Evolutionary conservation across 1,140 invertebrate species (phyloP), one percentile per base, ranked within the genome.

Genomic region (Anthonomus grandis): DNA sequence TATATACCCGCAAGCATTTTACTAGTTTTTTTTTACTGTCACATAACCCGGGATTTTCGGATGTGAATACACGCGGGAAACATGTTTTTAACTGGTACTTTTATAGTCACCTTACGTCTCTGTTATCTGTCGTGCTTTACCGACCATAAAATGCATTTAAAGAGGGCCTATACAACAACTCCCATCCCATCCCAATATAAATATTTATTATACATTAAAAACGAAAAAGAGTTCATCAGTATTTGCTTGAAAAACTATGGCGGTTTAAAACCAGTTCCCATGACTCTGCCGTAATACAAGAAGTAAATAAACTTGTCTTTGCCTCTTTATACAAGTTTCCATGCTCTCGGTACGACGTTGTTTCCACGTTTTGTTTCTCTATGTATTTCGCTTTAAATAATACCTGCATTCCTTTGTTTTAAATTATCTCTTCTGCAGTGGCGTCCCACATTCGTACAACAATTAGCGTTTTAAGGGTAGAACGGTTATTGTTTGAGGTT

Each of bases 361-460:
- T 25, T n/a, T n/a, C n/a, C n/a, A 21, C 46, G 24, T 45, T 45
- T 45, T 48, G 46, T 48, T 31, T 48, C 27, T n/a, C n/a, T n/a
- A n/a, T n/a, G n/a, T 34, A 48, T 48, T 10, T 15, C 46, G 46
- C 23, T 48, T 48, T 48, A 48, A 48, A 48, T 48, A 48, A 36
- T 48, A 48, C 46, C 46, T 31, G 46, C 46, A 48, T 48, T 48
- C 46, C 46, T n/a, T n/a, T n/a, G n/a, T n/a, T n/a, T n/a, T n/a
- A n/a, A n/a, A n/a, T n/a, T n/a, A n/a, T n/a, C n/a, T n/a, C n/a
- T n/a, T n/a, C n/a, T n/a, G n/a, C n/a, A n/a, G n/a, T n/a, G n/a
- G n/a, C n/a, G n/a, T n/a, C n/a, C n/a, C n/a, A n/a, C n/a, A n/a
- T n/a, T n/a, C n/a, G n/a, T n/a, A n/a, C n/a, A n/a, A n/a, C n/a